Evolutionary conservation across 1,140 invertebrate genomes (phyloP), one percentile per base, ranked within the genome.

Genomic region (Halictus rubicundus): DNA sequence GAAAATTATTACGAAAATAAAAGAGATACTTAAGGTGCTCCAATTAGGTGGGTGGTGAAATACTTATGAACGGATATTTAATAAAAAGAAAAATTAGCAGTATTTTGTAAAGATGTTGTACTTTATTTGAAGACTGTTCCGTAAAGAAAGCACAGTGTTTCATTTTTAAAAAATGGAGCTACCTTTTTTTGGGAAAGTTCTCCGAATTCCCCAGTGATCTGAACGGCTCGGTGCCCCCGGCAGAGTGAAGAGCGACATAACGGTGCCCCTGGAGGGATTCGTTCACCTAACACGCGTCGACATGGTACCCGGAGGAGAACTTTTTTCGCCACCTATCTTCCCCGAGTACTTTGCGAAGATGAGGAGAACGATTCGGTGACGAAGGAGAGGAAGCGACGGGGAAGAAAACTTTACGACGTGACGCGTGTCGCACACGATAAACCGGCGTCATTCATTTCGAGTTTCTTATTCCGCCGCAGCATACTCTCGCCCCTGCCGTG

Each of bases 361-460:
- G 78, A 68, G 78, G 74, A 80, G 23, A 60, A 46, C 27, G 70
- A 80, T 59, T 68, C 71, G 32, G 39, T 54, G 21, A n/a, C 21
- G 54, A 14, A 25, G 14, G 64, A 63, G 16, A 54, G 21, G 21
- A 49, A 19, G 52, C 49, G 66, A 74, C 60, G 57, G 75, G 61
- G 69, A 46, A 71, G 80, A 66, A 82, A 87, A 88, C 72, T 88
- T 89, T 87, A 88, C 84, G 86, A 88, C 74, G 72, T 75, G 82
- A 88, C 86, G 84, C 87, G 86, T 85, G 86, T 88, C 82, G 68
- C 76, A 81, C 81, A 84, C 85, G 82, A 88, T 80, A 81, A 84
- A 82, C 76, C 64, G 64, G 60, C 23, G n/a, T 46, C 64, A 23
- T 73, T 71, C 65, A 27, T 61, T 52, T 14, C 66, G 23, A 65